Evolutionary conservation across 1,140 invertebrate genomes (phyloP), one percentile per base, ranked within the genome.

Genomic region (Drosophila yakuba): DNA sequence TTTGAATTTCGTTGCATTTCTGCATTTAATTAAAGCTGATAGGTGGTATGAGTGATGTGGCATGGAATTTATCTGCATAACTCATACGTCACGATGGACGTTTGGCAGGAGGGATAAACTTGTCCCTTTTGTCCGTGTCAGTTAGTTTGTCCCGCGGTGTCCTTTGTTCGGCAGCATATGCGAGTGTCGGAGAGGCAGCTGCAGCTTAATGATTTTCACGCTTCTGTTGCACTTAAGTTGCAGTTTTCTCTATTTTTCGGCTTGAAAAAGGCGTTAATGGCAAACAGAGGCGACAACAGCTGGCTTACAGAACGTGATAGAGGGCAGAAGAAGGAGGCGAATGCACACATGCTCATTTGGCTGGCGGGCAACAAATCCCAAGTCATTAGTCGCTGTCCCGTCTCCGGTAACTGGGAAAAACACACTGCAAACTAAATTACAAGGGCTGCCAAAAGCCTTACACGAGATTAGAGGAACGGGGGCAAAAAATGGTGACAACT

Each of bases 201-300:
- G 82, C 28, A 86, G 78, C 78, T 85, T 85, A 85, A 85, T 88
- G 82, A 88, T 85, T 85, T 85, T 81, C 77, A 78, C 78, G 64
- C 78, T 82, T 61, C 55, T 82, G 41, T 67, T 86, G 74, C 83
- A 86, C 82, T 85, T 78, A 82, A 82, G 78, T 82, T 85, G 74
- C 55, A 78, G 60, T 61, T 75, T 76, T 81, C 60, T 64, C 59
- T 38, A 25, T 54, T 67, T 71, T 74, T 66, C 63, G 41, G 41
- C 55, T 54, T 62, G 60, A 55, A 43, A 55, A 43, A 57, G 50
- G 68, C 78, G 82, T 82, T 85, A 85, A 88, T 88, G 82, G 83
- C 81, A 78, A 84, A 78, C 81, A 73, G 73, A 62, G 50, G 81
- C 57, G 82, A 86, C 82, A 85, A 85, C 83, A 85, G 66, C 74